A percentile compares a stretch with the other conserved stretches of the same genome.
Conservation (phyloP, 1,140 invertebrate species). For the Anastrepha ludens region DNA sequence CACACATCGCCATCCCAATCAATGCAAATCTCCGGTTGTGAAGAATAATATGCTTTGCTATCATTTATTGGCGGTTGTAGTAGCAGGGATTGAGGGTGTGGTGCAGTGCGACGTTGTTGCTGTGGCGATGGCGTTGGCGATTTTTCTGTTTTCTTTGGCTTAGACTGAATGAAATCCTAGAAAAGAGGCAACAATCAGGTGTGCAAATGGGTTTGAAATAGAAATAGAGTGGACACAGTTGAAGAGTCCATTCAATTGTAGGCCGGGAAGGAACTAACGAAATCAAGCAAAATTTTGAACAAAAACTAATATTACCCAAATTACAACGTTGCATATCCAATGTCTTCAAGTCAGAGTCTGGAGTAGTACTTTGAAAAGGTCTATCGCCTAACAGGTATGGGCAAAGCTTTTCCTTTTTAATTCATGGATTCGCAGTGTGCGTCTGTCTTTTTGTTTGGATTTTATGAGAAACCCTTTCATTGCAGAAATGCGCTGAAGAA, state of each 20-base stretch:
- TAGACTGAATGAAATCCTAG: conserved; percentile 30
- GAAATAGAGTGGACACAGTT: neutral
- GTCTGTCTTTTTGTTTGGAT: too few species aligned
- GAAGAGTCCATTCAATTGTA: neutral
- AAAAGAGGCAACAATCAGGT: conserved; percentile 17
- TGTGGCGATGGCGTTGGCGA: conserved; percentile 7
- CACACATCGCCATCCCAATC: conserved; percentile 13
- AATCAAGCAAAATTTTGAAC: too few species aligned
- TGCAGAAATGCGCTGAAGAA: too few species aligned
- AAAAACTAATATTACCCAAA: too few species aligned
- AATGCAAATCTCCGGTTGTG: conserved; percentile 66
- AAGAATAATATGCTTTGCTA: conserved; percentile 67
- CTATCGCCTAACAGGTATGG: too few species aligned
- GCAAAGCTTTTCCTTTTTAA: too few species aligned
- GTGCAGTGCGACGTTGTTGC: conserved; percentile 26
- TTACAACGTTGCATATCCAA: too few species aligned
- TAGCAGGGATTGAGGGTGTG: neutral
- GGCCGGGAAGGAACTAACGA: neutral
- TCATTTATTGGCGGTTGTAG: conserved; percentile 55
- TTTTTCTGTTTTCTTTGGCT: conserved; percentile 21
- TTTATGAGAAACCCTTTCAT: too few species aligned
- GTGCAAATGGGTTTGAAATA: neutral
- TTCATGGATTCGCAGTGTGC: too few species aligned
- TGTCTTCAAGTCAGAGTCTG: too few species aligned
- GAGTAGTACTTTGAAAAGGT: too few species aligned